Evolutionary conservation across 2,113 vertebrate species (phyloP), one percentile per base, ranked within the genome.

Genomic region (Pteronura brasiliensis): DNA sequence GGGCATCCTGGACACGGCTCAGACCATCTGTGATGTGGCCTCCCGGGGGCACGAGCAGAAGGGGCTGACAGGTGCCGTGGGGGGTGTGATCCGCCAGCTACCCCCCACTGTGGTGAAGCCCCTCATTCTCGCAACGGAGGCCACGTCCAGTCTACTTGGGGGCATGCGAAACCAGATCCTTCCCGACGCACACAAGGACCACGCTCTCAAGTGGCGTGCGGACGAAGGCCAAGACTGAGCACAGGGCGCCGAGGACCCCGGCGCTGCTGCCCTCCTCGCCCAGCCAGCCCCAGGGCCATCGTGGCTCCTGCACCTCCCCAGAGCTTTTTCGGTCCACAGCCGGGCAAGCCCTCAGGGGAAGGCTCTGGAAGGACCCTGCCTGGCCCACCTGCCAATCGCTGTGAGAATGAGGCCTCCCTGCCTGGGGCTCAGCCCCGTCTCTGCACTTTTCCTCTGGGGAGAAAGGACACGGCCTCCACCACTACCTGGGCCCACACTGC

Each of bases 11-110:
- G 99, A 99, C 98, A 99, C 99, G 0, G 99, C 99, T 63, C 99
- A 99, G 98, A 99, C 99, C 47, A 98, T 99, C 97, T 99, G 99
- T 8, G 99, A 99, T 0, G 99, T 99, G 93, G 99, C 99, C 0
- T 99, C 99, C 1, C 99, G 99, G 0, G 99, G 99, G 42, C 99
- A 99, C 1, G 99, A 99, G 95, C 99, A 99, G 98, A 99, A 99
- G 96, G 99, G 99, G 88, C 98, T 99, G 96, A 99, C 99, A 0
- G 99, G 99, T 0, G 99, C 99, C 0, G 99, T 99, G 59, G 99
- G 99, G 0, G 99, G 99, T 0, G 99, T 99, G 97, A 98, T 99
- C 98, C 99, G 99, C n/a, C 99, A 99, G 98, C 99, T 99, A 97
- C 99, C 99, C 0, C 99, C 99, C 23, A 99, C 99, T 0, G 99